Percentiles rank a stretch among this genome's conserved stretches.
Conservation (phyloP, 35 echinoderm and acorn worm genomes). For the Strongylocentrotus purpuratus region DNA sequence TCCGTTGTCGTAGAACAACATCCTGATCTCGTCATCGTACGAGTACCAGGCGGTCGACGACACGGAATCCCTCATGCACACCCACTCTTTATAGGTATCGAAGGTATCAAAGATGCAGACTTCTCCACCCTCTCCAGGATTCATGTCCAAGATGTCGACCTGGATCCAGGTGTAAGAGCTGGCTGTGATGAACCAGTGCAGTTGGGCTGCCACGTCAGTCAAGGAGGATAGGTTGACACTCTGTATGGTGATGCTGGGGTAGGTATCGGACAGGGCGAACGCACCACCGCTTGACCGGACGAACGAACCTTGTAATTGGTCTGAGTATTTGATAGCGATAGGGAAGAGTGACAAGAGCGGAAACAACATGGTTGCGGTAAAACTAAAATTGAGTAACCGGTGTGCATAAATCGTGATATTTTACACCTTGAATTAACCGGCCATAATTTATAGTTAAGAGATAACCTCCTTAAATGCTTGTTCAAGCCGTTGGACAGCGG, state of each 20-base stretch:
- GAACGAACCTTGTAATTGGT: background rate
- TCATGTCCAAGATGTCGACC: background rate
- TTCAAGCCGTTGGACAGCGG: too few species aligned
- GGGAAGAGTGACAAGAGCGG: background rate
- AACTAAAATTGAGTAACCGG: too few species aligned
- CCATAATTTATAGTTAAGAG: too few species aligned
- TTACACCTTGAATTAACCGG: too few species aligned
- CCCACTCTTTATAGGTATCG: background rate
- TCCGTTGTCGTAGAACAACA: too few species aligned
- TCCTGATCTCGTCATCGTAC: too few species aligned
- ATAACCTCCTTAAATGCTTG: too few species aligned
- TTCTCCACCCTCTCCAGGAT: too few species aligned
- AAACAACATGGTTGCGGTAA: background rate
- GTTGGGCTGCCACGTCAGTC: background rate
- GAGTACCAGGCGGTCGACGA: too few species aligned
- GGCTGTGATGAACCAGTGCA: slow-evolving; percentile 2
- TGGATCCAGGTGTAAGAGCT: background rate
- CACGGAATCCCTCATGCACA: background rate
- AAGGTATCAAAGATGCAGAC: background rate
- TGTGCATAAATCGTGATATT: too few species aligned
- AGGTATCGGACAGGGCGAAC: background rate
- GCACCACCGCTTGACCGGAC: background rate
- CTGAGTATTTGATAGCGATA: background rate
- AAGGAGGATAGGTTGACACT: background rate
- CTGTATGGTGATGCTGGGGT: background rate